Evolutionary conservation across 2,888 invertebrate species (phyloP).

Genomic region (Thereva unica): DNA sequence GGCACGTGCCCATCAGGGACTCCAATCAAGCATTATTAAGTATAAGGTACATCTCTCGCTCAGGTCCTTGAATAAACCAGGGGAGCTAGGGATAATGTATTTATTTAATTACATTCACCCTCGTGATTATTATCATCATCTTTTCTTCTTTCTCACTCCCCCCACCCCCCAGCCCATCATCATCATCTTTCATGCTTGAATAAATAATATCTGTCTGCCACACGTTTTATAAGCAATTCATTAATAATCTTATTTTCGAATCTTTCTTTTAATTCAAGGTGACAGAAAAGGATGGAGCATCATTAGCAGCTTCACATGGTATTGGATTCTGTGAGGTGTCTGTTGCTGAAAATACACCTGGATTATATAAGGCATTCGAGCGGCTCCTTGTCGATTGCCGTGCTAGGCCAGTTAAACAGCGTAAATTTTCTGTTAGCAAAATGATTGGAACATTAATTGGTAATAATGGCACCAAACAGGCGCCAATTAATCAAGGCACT

Average conservation of each 20-base stretch:
- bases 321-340: slow-evolving; percentile 81
- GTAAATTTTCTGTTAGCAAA: slow-evolving; percentile 78
- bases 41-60: no score
- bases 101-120: no score
- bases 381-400: slow-evolving; percentile 70
- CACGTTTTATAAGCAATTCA: background rate
- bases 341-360: slow-evolving; percentile 76
- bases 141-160: no score
- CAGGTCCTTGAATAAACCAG: no score
- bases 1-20: no score
- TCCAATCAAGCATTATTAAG: no score
- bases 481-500: slow-evolving; percentile 61
- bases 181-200: no score
- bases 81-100: no score
- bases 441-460: slow-evolving; percentile 65
- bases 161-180: no score
- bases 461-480: slow-evolving; percentile 47
- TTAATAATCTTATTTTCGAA: slow-evolving; percentile 19
- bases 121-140: no score
- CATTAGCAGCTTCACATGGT: slow-evolving; percentile 68
- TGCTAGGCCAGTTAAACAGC: slow-evolving; percentile 63
- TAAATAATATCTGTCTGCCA: no score
- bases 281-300: slow-evolving; percentile 71
- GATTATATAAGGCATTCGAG: slow-evolving; percentile 75
- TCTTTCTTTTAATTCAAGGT: slow-evolving; percentile 62